Base-by-base conservation (phyloP, 2,113 vertebrate genomes). In the Catharus minimus region DNA sequence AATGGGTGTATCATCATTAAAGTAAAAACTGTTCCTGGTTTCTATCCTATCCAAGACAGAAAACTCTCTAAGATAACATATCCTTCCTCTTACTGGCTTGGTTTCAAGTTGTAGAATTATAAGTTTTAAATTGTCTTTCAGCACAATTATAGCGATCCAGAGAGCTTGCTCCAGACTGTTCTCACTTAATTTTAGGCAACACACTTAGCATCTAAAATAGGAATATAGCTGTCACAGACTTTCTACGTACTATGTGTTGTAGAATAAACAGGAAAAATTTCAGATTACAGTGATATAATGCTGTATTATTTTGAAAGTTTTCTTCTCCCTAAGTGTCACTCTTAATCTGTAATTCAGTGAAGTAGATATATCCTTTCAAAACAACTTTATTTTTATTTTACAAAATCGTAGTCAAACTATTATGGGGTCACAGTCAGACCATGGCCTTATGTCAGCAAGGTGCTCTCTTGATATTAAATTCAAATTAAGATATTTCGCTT, bases 21-120 rank as follows among this genome's bases (percentile, higher is more conserved):
- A 87, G 13, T 39, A 73, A 85, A 85, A 77, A 52, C 18, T n/a
- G 64, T 89, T 89, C 24, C 84, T 94, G 79, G 43, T 92, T 95
- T 92, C 69, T 72, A 11, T 89, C 60, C 52, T 50, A 47, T 41
- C 24, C 43, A 57, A 82, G 74, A 36, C 28, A 85, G 32, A 91
- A 38, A 46, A 93, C 3, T 26, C 32, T 93, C 24, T 38, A 65
- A 86, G 77, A 89, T 60, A 78, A 33, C 27, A 49, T 21, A 19
- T 60, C 19, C 26, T 92, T 93, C 58, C 38, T 66, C 14, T 73
- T 72, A 39, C 9, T 68, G 66, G 58, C 33, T 91, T 87, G 53
- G 33, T 50, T 87, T 82, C 74, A 92, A 57, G 18, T 10, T 78
- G 13, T 2, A 78, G 66, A 79, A 78, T 21, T 6, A 17, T 41